phyloP scores from a whole-genome alignment of 2,797 vertebrate genomes.

The Leucoraja ocellata region DNA sequence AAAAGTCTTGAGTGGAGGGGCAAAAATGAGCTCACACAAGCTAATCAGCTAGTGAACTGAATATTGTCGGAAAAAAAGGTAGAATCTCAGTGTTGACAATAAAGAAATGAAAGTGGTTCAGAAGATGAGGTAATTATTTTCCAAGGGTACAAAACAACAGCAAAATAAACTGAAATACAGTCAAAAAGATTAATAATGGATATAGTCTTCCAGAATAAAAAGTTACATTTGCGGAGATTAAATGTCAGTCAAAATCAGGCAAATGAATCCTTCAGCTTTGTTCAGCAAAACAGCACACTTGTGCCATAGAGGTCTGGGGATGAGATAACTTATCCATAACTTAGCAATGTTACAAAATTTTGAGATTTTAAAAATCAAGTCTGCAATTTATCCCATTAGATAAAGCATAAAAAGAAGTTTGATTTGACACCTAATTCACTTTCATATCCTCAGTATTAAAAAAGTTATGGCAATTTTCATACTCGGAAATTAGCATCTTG shows the following conservation, averaged over 20 bases:
- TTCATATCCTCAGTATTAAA: no score
- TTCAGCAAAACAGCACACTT: not conserved
- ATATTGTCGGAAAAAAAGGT: not conserved
- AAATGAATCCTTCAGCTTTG: not conserved
- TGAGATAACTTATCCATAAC: not conserved
- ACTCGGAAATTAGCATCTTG: no score
- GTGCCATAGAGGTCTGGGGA: not conserved
- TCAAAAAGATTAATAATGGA: not conserved
- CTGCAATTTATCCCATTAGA: no score
- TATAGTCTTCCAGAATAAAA: not conserved
- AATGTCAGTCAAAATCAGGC: not conserved
- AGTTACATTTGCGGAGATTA: not conserved
- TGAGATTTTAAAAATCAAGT: no score
- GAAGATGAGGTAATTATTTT: not conserved
- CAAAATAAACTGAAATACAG: not conserved
- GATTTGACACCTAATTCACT: no score
- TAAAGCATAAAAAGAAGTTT: no score
- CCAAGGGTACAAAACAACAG: not conserved
- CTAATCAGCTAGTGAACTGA: not conserved
- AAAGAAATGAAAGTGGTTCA: not conserved
- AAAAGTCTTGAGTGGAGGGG: not conserved
- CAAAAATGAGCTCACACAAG: not conserved
- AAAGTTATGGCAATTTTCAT: no score
- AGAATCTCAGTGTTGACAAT: not conserved
- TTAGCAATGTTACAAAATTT: no score